A percentile compares a stretch with the other conserved stretches of the same genome.
phyloP scores from a whole-genome alignment of 2,113 vertebrate genomes.

The Sinocyclocheilus grahami region DNA sequence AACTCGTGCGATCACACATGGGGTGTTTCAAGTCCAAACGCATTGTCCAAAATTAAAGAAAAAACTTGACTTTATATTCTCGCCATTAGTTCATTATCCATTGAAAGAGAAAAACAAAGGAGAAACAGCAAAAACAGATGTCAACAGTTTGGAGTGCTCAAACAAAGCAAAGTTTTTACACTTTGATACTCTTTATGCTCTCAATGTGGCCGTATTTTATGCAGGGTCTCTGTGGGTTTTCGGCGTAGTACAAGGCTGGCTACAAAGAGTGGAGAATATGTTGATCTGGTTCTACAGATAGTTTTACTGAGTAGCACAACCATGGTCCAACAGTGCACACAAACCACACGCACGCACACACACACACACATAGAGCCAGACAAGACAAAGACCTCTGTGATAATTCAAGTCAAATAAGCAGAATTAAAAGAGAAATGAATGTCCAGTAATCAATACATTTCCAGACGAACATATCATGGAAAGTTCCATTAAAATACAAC shows the following conservation, averaged over 20 bases:
- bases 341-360: slow-evolving; percentile 30
- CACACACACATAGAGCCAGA: slow-evolving; percentile 30
- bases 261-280: slow-evolving; percentile 68
- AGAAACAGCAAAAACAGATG: slow-evolving; percentile 6
- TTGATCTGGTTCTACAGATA: slow-evolving; percentile 70
- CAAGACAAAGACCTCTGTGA: slow-evolving; percentile 22
- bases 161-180: neutral
- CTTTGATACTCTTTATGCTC: slow-evolving; percentile 12
- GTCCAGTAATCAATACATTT: slow-evolving; percentile 7
- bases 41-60: slow-evolving; percentile 14
- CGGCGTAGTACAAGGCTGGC: slow-evolving; percentile 52
- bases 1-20: slow-evolving; percentile 2
- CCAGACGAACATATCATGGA: neutral
- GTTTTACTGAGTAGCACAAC: slow-evolving; percentile 67
- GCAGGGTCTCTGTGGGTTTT: slow-evolving; percentile 39
- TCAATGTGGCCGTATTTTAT: slow-evolving; percentile 25
- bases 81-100: slow-evolving; percentile 14
- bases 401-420: slow-evolving; percentile 7
- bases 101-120: slow-evolving; percentile 9
- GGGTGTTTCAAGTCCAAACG: neutral
- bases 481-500: neutral
- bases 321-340: slow-evolving; percentile 58
- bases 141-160: neutral
- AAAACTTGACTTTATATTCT: neutral
- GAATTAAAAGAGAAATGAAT: slow-evolving; percentile 19